Evolutionary conservation across 2,797 vertebrate genomes (phyloP).

Genomic region (Tinamus major): DNA sequence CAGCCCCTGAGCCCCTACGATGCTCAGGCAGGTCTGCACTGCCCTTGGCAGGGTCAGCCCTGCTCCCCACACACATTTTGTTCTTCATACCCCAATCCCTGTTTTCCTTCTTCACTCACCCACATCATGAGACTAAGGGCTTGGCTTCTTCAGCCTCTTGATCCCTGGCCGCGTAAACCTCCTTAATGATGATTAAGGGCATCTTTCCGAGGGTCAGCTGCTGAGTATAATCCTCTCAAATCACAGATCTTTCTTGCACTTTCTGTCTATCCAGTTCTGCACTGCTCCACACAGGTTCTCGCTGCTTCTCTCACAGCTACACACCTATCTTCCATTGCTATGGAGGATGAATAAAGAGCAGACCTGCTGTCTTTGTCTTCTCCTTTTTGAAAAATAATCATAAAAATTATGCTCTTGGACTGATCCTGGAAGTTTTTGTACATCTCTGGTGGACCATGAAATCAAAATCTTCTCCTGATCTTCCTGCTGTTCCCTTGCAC

Average conservation of each 20-base stretch:
- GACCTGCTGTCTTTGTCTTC: not conserved
- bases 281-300: not conserved
- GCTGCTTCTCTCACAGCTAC: not conserved
- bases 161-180: not conserved
- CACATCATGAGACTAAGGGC: not conserved
- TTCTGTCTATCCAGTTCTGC: not conserved
- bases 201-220: slow-evolving; percentile 23
- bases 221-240: not conserved
- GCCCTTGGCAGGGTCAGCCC: not conserved
- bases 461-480: not conserved
- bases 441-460: not conserved
- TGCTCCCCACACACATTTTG: not conserved
- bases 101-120: not conserved
- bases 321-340: not conserved
- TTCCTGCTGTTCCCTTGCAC: not conserved
- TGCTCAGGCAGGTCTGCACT: not conserved
- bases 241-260: not conserved
- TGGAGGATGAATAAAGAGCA: not conserved
- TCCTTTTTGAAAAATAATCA: not conserved
- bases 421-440: not conserved
- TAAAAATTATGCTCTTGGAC: not conserved
- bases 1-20: not conserved
- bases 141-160: not conserved
- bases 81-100: not conserved
- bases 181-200: slow-evolving; percentile 41